Base-by-base conservation (phyloP, 2,888 invertebrate species). In the Eristalis pertinax region DNA sequence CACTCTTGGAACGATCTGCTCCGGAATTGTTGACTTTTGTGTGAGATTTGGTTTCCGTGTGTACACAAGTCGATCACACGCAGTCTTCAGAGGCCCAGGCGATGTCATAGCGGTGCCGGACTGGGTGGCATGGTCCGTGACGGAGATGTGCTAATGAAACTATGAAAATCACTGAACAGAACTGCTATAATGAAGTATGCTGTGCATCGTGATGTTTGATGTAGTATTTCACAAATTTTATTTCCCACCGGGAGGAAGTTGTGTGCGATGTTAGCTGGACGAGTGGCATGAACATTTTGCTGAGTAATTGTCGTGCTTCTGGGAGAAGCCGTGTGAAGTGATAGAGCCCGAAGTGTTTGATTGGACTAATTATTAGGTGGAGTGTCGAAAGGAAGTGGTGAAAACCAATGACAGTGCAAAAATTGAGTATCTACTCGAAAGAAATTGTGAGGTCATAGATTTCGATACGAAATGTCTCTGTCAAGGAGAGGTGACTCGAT, bases 1-100 rank as follows among this genome's bases (percentile, higher is more conserved):
- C n/a, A 3, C 15, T 74, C n/a, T 50, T 64, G 32, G 15, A 11
- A 35, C 29, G n/a, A 43, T 76, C 62, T 62, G 62, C 24, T 22
- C 22, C 29, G 74, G 11, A 80, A 62, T 68, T 69, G 56, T 41
- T 69, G 8, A 4, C 19, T 63, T 62, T 62, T 8, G 41, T 56
- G 68, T 22, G 29, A 19, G 50, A 19, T 68, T 8, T 13, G 10
- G 50, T 32, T 68, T 70, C 32, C 35, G 56, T 70, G 24, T 70
- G 50, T 19, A 7, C 50, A 4, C 7, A 50, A 50, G 8, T 8
- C 50, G 50, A 50, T 50, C 50, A 50, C 50, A 50, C 50, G 50
- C 15, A 13, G 7, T 19, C 43, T n/a, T 50, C 43, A 50, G 4
- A 50, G 43, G 5, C 19, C 43, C n/a, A 4, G n/a, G 43, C n/a